Evolutionary conservation across 2,888 invertebrate genomes (phyloP).

Genomic region (Nomada goodeniana): DNA sequence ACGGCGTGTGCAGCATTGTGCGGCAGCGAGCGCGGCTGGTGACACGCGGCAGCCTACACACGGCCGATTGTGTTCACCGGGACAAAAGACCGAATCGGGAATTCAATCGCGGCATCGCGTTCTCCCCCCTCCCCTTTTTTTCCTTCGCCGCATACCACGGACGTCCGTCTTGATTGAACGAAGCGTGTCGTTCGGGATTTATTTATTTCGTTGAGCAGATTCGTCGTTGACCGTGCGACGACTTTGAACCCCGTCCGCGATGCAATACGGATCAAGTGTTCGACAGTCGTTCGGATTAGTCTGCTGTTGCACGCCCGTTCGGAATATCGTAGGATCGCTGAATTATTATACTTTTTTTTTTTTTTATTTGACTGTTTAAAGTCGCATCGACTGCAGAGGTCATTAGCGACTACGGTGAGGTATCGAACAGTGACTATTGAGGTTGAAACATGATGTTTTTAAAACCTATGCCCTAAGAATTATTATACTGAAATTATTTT

Average conservation of each 20-base stretch:
- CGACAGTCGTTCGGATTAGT: too few species aligned
- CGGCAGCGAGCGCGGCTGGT: slow-evolving; percentile 49
- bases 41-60: slow-evolving; percentile 47
- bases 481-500: too few species aligned
- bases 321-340: too few species aligned
- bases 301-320: too few species aligned
- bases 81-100: slow-evolving; percentile 16
- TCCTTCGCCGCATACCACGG: background rate
- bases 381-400: too few species aligned
- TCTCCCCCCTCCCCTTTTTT: slow-evolving; percentile 5
- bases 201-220: background rate
- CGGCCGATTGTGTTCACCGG: slow-evolving; percentile 30
- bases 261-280: too few species aligned
- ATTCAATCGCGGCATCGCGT: background rate
- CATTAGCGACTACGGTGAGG: too few species aligned
- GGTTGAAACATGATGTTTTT: too few species aligned
- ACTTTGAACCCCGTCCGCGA: background rate
- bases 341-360: too few species aligned
- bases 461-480: too few species aligned
- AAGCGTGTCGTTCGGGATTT: slow-evolving; percentile 4
- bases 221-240: background rate
- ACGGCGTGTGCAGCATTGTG: slow-evolving; percentile 50
- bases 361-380: too few species aligned
- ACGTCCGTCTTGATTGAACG: background rate
- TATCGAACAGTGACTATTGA: too few species aligned